Percentiles rank a stretch among this genome's conserved stretches.
Evolutionary conservation across 2,888 invertebrate species (phyloP).

Genomic region (Phortica okadai): DNA sequence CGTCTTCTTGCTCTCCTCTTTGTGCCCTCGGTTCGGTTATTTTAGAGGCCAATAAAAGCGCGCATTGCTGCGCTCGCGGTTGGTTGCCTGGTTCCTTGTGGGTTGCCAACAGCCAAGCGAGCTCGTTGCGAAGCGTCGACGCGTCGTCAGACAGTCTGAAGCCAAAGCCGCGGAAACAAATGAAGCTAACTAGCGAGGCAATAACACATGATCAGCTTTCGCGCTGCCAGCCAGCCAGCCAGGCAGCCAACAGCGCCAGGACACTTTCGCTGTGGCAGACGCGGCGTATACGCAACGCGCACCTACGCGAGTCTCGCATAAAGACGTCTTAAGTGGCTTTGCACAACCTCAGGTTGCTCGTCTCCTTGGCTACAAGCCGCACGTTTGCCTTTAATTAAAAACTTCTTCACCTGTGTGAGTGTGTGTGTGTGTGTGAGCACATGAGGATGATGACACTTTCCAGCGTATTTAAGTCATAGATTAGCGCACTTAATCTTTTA

Average conservation of each 20-base stretch:
- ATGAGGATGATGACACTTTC: slow-evolving; percentile 65
- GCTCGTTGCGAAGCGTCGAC: background rate
- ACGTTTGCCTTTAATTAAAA: slow-evolving; percentile 12
- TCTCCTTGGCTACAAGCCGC: background rate
- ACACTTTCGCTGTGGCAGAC: too few species aligned
- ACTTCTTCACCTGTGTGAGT: slow-evolving; percentile 28
- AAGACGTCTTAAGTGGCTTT: slow-evolving; percentile 44
- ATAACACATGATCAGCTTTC: slow-evolving; percentile 42
- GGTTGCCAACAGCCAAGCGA: slow-evolving; percentile 6
- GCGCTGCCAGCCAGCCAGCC: slow-evolving; percentile 33
- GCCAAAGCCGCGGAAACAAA: slow-evolving; percentile 21
- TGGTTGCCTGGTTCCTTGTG: background rate
- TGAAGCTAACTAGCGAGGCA: slow-evolving; percentile 52
- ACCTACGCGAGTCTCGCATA: slow-evolving; percentile 64
- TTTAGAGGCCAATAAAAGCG: slow-evolving; percentile 58
- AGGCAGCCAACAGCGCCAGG: too few species aligned
- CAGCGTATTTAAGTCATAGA: slow-evolving; percentile 45
- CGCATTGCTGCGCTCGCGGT: background rate
- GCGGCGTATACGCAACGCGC: slow-evolving; percentile 28
- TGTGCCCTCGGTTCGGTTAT: slow-evolving; percentile 36
- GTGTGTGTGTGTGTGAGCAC: slow-evolving; percentile 42
- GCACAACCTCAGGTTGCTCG: background rate
- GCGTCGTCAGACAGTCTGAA: background rate
- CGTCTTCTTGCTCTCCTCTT: background rate
- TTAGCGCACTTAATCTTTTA: slow-evolving; percentile 2